phyloP scores from a whole-genome alignment of 1,140 invertebrate genomes.

The Belonocnema kinseyi region DNA sequence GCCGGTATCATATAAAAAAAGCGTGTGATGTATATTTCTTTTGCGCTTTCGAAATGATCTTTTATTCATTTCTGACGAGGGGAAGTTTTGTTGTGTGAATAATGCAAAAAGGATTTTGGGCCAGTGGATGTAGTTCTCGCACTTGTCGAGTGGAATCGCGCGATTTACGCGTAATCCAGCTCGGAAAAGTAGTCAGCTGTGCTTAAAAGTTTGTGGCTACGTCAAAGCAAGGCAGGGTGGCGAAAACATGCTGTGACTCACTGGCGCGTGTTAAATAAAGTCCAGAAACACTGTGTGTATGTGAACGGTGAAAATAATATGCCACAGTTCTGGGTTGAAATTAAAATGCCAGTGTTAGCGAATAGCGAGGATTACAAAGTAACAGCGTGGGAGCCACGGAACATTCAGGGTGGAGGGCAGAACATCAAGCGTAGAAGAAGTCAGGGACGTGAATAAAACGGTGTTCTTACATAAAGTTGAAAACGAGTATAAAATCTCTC shows the following conservation, averaged over 20 bases:
- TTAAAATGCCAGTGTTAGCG: constrained; percentile 55
- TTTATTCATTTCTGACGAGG: constrained; percentile 3
- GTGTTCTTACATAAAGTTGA: no score
- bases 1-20: no score
- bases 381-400: constrained; percentile 58
- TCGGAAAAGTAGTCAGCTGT: constrained; percentile 5
- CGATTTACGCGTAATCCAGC: no score
- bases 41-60: background rate
- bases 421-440: background rate
- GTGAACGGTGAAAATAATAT: constrained; percentile 55
- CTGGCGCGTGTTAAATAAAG: constrained; percentile 3
- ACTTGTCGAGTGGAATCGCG: background rate
- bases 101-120: background rate
- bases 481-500: no score
- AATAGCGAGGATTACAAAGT: constrained; percentile 51
- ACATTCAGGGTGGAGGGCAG: background rate
- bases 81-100: background rate
- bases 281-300: background rate
- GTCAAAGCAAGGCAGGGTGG: constrained; percentile 21
- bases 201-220: background rate
- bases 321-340: constrained; percentile 45
- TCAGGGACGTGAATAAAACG: background rate
- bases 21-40: background rate
- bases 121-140: background rate
- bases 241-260: no score